phyloP scores from a whole-genome alignment of 2,113 vertebrate species.

The Pyrgilauda ruficollis region DNA sequence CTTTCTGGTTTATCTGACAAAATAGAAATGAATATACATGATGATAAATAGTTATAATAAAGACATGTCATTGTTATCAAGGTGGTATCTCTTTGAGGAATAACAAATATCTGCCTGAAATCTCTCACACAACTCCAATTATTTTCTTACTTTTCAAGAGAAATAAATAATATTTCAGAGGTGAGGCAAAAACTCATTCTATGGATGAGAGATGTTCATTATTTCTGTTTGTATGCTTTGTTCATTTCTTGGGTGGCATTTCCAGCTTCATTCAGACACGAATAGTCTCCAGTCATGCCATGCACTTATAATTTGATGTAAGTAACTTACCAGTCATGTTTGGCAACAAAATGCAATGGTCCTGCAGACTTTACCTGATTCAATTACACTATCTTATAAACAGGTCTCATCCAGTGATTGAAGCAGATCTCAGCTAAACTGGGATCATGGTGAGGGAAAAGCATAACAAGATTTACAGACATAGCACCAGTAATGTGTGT shows the following conservation, averaged over 20 bases:
- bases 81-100: not conserved
- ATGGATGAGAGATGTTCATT: not conserved
- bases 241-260: not conserved
- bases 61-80: not conserved
- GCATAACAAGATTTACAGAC: slow-evolving; percentile 55
- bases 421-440: slow-evolving; percentile 52
- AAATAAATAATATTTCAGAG: not conserved
- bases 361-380: slow-evolving; percentile 55
- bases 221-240: not conserved
- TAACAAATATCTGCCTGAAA: not conserved
- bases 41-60: not conserved
- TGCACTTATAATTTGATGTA: slow-evolving; percentile 33
- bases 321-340: slow-evolving; percentile 42
- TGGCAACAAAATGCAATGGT: slow-evolving; percentile 34
- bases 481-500: slow-evolving; percentile 10
- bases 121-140: not conserved
- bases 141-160: not conserved
- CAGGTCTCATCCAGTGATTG: slow-evolving; percentile 30
- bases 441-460: slow-evolving; percentile 5
- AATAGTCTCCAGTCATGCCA: slow-evolving; percentile 1
- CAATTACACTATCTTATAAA: slow-evolving; percentile 53
- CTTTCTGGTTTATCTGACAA: not conserved
- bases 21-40: not conserved
- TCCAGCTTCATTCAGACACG: not conserved
- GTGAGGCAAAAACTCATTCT: not conserved